phyloP scores from a whole-genome alignment of 2,888 invertebrate genomes.

The Callyntrura sp. region DNA sequence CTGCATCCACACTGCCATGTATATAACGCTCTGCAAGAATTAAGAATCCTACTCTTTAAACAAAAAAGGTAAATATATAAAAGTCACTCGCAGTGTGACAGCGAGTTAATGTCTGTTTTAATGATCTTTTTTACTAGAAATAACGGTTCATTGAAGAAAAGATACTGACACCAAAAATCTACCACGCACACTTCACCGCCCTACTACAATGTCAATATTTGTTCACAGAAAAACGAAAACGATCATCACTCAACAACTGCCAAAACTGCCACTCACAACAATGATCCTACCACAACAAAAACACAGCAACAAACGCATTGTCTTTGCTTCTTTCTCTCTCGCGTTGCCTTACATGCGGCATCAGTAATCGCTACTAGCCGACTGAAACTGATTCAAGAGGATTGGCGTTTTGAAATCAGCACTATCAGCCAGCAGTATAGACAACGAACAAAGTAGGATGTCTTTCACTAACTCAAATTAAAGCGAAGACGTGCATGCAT shows the following conservation, averaged over 20 bases:
- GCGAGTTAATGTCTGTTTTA: constrained; percentile 22
- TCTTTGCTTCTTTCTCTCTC: neutral
- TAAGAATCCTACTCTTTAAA: too few species aligned
- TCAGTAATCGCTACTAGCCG: constrained; percentile 42
- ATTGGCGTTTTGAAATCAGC: constrained; percentile 25
- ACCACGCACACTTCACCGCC: neutral
- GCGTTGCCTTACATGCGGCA: constrained; percentile 15
- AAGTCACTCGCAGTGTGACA: neutral
- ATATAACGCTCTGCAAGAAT: constrained; percentile 13
- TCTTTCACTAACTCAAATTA: constrained; percentile 44
- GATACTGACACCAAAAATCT: constrained; percentile 19
- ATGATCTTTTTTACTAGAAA: constrained; percentile 46
- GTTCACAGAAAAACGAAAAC: constrained; percentile 41
- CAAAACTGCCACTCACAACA: constrained; percentile 31
- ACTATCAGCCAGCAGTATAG: neutral
- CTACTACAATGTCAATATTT: constrained; percentile 36
- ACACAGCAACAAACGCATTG: constrained; percentile 33
- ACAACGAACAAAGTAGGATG: neutral
- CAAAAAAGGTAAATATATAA: neutral
- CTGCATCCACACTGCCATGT: neutral
- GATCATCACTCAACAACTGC: constrained; percentile 11
- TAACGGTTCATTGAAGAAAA: constrained; percentile 45
- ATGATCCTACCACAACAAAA: constrained; percentile 27
- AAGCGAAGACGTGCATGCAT: constrained; percentile 42
- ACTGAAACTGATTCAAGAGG: constrained; percentile 46